Evolutionary conservation across 2,113 vertebrate genomes (phyloP).

Genomic region (Dasyprocta punctata): DNA sequence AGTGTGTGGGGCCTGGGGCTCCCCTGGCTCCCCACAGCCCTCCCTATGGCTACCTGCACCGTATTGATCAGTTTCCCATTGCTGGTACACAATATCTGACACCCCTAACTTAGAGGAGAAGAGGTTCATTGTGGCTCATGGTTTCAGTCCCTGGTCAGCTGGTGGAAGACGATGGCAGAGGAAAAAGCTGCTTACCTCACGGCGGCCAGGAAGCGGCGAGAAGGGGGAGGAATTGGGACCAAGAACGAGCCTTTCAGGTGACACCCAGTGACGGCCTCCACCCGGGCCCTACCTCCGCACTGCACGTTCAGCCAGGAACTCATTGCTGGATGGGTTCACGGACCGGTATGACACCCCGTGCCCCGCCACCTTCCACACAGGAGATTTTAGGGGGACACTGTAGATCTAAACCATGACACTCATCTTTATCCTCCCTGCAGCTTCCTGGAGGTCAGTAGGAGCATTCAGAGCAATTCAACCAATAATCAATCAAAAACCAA

Average conservation of each 20-base stretch:
- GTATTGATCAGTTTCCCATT: neutral
- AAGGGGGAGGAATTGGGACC: neutral
- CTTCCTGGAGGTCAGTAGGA: neutral
- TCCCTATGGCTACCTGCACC: neutral
- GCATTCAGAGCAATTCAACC: neutral
- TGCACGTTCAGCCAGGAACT: neutral
- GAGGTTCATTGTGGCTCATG: too few species aligned
- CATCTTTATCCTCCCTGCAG: neutral
- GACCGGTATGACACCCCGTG: neutral
- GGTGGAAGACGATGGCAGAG: neutral
- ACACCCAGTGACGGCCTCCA: neutral
- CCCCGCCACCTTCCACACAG: neutral
- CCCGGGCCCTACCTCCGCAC: neutral
- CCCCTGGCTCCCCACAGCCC: fast-evolving
- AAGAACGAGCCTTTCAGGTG: neutral
- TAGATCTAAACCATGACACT: neutral
- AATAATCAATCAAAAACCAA: neutral
- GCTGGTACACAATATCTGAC: neutral
- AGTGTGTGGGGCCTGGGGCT: neutral
- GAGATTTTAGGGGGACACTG: neutral
- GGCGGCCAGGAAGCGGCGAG: neutral
- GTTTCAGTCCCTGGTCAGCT: neutral
- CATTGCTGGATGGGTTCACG: neutral
- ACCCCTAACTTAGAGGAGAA: neutral
- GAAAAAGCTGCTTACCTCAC: neutral